Evolutionary conservation across 2,888 invertebrate genomes (phyloP).

Genomic region (Pollenia labialis): DNA sequence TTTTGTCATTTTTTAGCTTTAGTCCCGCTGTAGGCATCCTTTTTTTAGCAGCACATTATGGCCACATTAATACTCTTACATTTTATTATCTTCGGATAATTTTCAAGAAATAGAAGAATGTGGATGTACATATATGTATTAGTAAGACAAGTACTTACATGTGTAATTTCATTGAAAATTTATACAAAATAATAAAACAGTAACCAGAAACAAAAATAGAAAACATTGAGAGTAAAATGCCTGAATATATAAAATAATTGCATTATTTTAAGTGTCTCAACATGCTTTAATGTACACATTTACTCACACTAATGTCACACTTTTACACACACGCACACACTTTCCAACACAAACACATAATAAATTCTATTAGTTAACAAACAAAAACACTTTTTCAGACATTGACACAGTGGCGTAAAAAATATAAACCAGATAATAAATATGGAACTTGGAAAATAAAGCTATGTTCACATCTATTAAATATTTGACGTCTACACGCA

Average conservation of each 20-base stretch:
- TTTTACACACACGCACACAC: not conserved
- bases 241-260: constrained; percentile 68
- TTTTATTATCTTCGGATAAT: not conserved
- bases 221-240: constrained; percentile 51
- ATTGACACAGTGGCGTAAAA: not conserved
- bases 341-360: not conserved
- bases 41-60: too few species aligned
- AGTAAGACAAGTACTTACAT: not conserved
- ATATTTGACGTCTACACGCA: too few species aligned
- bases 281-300: constrained; percentile 42
- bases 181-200: not conserved
- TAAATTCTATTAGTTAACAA: not conserved
- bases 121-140: not conserved
- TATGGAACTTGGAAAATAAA: too few species aligned
- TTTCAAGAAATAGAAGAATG: not conserved
- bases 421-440: too few species aligned
- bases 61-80: too few species aligned
- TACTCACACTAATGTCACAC: not conserved
- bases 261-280: constrained; percentile 70
- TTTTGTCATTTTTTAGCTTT: too few species aligned
- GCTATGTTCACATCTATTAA: too few species aligned
- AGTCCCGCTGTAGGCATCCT: too few species aligned
- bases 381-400: constrained; percentile 11
- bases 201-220: not conserved
- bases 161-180: not conserved